Conservation (phyloP, 2,888 invertebrate genomes). For the Cryptus armator region DNA sequence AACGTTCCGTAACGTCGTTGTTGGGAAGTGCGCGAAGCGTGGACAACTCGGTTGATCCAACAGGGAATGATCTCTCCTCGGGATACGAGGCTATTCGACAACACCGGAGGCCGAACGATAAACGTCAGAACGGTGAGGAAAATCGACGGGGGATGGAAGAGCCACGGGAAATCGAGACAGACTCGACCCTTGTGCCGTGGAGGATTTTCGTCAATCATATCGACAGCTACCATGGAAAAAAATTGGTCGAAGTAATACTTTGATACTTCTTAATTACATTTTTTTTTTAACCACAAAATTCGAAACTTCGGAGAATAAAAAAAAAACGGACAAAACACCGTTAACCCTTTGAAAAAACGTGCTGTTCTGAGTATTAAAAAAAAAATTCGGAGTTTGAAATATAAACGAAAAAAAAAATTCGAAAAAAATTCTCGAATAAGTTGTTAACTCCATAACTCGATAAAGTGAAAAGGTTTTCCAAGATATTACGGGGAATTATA, state of each 20-base stretch:
- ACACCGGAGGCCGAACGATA: slow-evolving; percentile 8
- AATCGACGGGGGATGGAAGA: not conserved
- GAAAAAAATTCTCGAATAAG: too few relatives aligned
- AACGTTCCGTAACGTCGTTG: slow-evolving; percentile 27
- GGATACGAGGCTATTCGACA: slow-evolving; percentile 21
- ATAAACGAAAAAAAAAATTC: too few relatives aligned
- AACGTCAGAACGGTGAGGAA: slow-evolving; percentile 18
- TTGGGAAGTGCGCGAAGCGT: slow-evolving; percentile 37
- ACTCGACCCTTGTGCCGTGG: slow-evolving; percentile 84
- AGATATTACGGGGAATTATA: too few relatives aligned
- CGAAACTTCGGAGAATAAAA: not conserved
- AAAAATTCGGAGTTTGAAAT: too few relatives aligned
- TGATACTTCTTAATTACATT: not conserved
- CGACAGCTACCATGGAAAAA: slow-evolving; percentile 87
- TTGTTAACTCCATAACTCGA: too few relatives aligned
- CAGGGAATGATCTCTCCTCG: slow-evolving; percentile 25
- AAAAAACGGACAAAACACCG: too few relatives aligned
- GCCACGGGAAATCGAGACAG: not conserved
- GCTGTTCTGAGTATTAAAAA: too few relatives aligned
- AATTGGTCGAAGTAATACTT: slow-evolving; percentile 84
- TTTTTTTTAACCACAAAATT: not conserved
- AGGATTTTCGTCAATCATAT: slow-evolving; percentile 88
- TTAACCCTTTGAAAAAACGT: too few relatives aligned
- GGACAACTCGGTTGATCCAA: slow-evolving; percentile 26
- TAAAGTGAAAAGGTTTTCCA: too few relatives aligned